A percentile compares a stretch with the other conserved stretches of the same genome.
phyloP scores from a whole-genome alignment of 2,113 vertebrate genomes.

The Serilophus lunatus region DNA sequence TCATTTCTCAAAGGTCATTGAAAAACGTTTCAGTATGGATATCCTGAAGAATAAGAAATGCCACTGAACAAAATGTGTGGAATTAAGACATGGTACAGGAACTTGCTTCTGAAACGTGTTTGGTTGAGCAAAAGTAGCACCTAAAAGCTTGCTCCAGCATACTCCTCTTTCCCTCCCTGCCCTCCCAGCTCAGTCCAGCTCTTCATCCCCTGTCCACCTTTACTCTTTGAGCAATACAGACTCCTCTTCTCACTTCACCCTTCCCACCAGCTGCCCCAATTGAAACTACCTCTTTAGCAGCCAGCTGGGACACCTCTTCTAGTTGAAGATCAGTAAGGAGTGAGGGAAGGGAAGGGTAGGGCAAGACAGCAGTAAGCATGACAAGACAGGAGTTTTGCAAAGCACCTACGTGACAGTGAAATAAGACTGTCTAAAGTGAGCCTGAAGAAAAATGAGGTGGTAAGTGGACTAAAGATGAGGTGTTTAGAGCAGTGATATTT shows the following conservation, averaged over 20 bases:
- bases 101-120: neutral
- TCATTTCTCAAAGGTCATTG: neutral
- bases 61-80: neutral
- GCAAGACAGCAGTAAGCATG: neutral
- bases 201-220: neutral
- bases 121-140: neutral
- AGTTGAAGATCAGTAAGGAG: neutral
- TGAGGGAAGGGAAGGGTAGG: neutral
- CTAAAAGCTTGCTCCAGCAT: neutral
- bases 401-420: neutral
- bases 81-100: neutral
- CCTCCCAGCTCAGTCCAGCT: rapidly evolving
- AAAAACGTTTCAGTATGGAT: neutral
- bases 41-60: neutral
- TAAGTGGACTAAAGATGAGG: neutral
- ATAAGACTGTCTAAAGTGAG: neutral
- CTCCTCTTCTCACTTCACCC: neutral
- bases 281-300: neutral
- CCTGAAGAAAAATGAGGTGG: neutral
- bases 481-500: neutral
- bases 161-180: neutral
- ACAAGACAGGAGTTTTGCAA: neutral
- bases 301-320: neutral
- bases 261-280: neutral
- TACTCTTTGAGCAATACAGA: neutral